A percentile compares a stretch with the other conserved stretches of the same genome.
Evolutionary conservation across 2,888 invertebrate species (phyloP).

Genomic region (Nematopogon swammerdamellus): DNA sequence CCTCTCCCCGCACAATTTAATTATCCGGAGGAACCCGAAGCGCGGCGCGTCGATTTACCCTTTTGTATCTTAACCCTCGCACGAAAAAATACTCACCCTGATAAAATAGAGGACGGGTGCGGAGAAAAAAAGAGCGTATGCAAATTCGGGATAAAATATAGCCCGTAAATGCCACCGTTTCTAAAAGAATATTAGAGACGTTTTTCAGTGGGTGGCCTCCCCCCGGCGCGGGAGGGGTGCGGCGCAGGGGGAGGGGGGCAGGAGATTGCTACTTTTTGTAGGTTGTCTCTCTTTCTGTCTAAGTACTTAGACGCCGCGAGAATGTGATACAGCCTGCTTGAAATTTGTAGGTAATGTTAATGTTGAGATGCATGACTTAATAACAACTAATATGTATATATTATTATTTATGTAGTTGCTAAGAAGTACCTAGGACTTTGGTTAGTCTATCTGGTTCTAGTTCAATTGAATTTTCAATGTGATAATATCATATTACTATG

Average conservation of each 20-base stretch:
- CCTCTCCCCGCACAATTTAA: slow-evolving; percentile 46
- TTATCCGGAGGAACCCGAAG: slow-evolving; percentile 29
- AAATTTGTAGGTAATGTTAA: background rate
- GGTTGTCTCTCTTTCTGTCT: slow-evolving; percentile 1
- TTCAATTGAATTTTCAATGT: no score
- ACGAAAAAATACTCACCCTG: slow-evolving; percentile 54
- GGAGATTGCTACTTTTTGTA: slow-evolving; percentile 42
- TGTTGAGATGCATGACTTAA: no score
- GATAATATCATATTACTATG: no score
- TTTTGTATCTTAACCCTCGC: slow-evolving; percentile 58
- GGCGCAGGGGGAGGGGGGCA: no score
- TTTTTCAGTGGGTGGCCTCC: slow-evolving; percentile 52
- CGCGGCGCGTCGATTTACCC: slow-evolving; percentile 50
- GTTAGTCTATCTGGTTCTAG: no score
- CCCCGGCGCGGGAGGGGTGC: no score
- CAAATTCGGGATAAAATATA: slow-evolving; percentile 61
- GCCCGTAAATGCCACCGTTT: slow-evolving; percentile 61
- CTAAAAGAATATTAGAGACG: slow-evolving; percentile 61
- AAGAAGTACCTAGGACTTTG: no score
- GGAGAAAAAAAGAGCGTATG: slow-evolving; percentile 52
- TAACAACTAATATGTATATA: no score
- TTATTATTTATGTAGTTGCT: no score
- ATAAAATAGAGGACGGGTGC: slow-evolving; percentile 56
- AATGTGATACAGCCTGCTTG: background rate
- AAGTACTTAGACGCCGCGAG: background rate